Base-by-base conservation (phyloP, 2,888 invertebrate genomes). In the Tortrix viridana region DNA sequence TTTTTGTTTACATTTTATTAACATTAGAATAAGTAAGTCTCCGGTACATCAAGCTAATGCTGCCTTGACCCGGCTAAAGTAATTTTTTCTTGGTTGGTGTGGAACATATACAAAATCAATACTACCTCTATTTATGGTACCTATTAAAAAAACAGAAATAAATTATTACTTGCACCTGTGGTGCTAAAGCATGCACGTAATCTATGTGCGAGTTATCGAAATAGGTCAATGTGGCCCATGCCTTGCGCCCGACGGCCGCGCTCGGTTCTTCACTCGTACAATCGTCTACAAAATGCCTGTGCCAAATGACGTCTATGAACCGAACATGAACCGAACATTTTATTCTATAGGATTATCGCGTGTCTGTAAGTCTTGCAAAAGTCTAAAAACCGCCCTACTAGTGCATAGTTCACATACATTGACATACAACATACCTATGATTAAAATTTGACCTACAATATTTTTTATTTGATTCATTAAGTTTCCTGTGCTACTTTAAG, bases 151-250 rank as follows among this genome's bases (percentile, higher is more conserved):
- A 22, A 38, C 66, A 67, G 69, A 69, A 67, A 68, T 70, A 65
- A 56, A 66, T 65, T 37, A 38, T 32, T 48, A 41, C 5, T 69
- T 73, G 70, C 76, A 77, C 78, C 77, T 79, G 79, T 74, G 72
- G 69, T 69, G 68, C 72, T 69, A 72, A 83, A 77, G 84, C 82
- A 81, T 77, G 84, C 72, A 76, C 74, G 79, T 86, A 90, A 90
- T 88, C 90, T 87, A 79, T 80, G 81, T 81, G 73, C 76, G 76
- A 80, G 87, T 90, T 91, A 91, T 91, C 91, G 84, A 92, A 90
- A 89, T 89, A 75, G 91, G 91, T 89, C 91, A 92, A 86, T 87
- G 89, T 84, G 81, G 81, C 77, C 50, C 80, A 75, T 80, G 78
- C 81, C 76, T 81, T 79, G 74, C 74, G 73, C 74, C 73, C 68